Evolutionary conservation across 2,888 invertebrate genomes (phyloP).

Genomic region (Anthophora plumipes): DNA sequence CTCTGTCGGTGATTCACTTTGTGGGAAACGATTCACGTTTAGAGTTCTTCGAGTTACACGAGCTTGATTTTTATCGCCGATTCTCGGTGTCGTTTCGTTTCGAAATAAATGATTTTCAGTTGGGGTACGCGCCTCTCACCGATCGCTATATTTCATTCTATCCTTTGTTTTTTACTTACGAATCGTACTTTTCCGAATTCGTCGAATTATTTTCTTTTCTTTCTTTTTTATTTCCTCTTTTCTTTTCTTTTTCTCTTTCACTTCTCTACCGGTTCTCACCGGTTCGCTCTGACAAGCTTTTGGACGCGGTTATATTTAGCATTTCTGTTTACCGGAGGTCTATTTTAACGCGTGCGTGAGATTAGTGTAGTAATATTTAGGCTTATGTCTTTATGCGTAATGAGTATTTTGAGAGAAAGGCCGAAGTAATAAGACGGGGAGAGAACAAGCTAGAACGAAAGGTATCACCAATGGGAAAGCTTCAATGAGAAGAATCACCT

Average conservation of each 20-base stretch:
- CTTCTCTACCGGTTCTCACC: constrained; percentile 51
- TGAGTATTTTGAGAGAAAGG: constrained; percentile 30
- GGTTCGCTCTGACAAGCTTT: constrained; percentile 60
- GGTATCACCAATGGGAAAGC: background rate
- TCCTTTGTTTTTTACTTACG: background rate
- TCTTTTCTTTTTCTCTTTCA: constrained; percentile 26
- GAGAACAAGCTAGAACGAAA: background rate
- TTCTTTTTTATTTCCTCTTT: background rate
- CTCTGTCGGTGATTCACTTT: background rate
- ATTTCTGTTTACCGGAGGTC: constrained; percentile 69
- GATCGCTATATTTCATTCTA: background rate
- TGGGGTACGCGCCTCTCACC: too few relatives aligned
- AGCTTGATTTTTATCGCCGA: constrained; percentile 3
- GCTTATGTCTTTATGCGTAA: constrained; percentile 34
- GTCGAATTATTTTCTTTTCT: constrained; percentile 8
- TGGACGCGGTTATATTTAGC: constrained; percentile 69
- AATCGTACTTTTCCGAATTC: constrained; percentile 7
- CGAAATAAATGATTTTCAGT: constrained; percentile 2
- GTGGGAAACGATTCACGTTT: background rate
- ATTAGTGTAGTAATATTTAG: constrained; percentile 55
- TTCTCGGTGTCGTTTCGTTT: background rate
- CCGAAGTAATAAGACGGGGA: background rate
- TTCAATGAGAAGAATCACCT: background rate
- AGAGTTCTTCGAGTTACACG: background rate
- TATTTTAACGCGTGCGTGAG: constrained; percentile 67